A percentile compares a stretch with the other conserved stretches of the same genome.
Evolutionary conservation across 2,888 invertebrate species (phyloP).

Genomic region (Dicyrtoma fusca): DNA sequence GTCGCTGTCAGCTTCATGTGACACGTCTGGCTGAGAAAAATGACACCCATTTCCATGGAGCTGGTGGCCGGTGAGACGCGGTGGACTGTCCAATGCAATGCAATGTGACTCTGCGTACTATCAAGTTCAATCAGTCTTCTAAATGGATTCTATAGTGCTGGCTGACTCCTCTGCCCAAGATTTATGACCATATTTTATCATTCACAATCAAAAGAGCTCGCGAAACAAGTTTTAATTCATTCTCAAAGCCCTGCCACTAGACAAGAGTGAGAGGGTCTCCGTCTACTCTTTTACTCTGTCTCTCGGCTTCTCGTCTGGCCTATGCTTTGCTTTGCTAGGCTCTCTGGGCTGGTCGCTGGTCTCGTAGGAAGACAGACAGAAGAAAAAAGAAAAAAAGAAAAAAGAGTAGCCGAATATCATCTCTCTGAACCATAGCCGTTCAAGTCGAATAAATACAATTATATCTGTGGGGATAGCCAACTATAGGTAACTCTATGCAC

Average conservation of each 20-base stretch:
- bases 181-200: constrained; percentile 38
- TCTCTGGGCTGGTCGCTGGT: too few species aligned
- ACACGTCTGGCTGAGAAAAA: constrained; percentile 38
- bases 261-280: too few species aligned
- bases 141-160: constrained; percentile 20
- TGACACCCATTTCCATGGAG: constrained; percentile 30
- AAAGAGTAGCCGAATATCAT: constrained; percentile 1
- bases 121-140: constrained; percentile 21
- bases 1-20: constrained; percentile 24
- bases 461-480: too few species aligned
- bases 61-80: background rate
- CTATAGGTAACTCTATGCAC: too few species aligned
- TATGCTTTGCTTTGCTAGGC: too few species aligned
- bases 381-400: background rate
- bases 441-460: too few species aligned
- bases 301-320: too few species aligned
- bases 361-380: too few species aligned
- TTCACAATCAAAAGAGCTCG: constrained; percentile 40
- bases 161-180: constrained; percentile 16
- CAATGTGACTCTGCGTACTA: background rate
- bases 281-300: too few species aligned
- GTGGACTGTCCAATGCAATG: background rate
- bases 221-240: constrained; percentile 41
- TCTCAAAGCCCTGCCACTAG: constrained; percentile 3
- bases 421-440: too few species aligned